Percentiles rank a stretch among this genome's conserved stretches.
Evolutionary conservation across 2,888 invertebrate genomes (phyloP).

Genomic region (Xanthorhoe designata): DNA sequence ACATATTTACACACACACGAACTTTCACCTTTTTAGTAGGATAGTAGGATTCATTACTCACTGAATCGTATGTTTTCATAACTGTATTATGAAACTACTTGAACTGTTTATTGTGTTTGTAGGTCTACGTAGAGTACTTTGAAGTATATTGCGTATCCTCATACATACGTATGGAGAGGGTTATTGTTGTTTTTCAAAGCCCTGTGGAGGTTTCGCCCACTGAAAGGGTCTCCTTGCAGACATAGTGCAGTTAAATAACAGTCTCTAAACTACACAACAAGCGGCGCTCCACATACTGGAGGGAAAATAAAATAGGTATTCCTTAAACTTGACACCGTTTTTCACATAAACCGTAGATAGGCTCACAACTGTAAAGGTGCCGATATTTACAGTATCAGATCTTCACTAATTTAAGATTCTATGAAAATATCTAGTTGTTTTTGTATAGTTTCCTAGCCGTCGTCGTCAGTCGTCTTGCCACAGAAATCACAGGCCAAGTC

Average conservation of each 20-base stretch:
- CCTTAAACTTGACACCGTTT: not conserved
- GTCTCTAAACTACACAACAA: constrained; percentile 20
- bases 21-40: too few relatives aligned
- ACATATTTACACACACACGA: too few relatives aligned
- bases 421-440: too few relatives aligned
- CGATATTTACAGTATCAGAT: too few relatives aligned
- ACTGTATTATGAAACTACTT: not conserved
- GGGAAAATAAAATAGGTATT: not conserved
- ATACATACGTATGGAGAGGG: constrained; percentile 71
- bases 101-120: constrained; percentile 23
- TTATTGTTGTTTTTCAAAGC: constrained; percentile 84
- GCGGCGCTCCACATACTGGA: not conserved
- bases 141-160: constrained; percentile 80
- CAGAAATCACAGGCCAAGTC: too few relatives aligned
- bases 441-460: too few relatives aligned
- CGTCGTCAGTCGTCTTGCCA: too few relatives aligned
- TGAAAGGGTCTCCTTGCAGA: constrained; percentile 60
- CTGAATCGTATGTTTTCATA: too few relatives aligned
- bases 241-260: constrained; percentile 21
- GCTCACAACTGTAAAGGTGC: too few relatives aligned
- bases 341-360: too few relatives aligned
- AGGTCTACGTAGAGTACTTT: constrained; percentile 65
- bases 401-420: too few relatives aligned
- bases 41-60: too few relatives aligned
- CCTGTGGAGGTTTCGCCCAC: constrained; percentile 56